Evolutionary conservation across 2,888 invertebrate genomes (phyloP), one percentile per base, ranked within the genome.

Genomic region (Eucriotettix oculatus): DNA sequence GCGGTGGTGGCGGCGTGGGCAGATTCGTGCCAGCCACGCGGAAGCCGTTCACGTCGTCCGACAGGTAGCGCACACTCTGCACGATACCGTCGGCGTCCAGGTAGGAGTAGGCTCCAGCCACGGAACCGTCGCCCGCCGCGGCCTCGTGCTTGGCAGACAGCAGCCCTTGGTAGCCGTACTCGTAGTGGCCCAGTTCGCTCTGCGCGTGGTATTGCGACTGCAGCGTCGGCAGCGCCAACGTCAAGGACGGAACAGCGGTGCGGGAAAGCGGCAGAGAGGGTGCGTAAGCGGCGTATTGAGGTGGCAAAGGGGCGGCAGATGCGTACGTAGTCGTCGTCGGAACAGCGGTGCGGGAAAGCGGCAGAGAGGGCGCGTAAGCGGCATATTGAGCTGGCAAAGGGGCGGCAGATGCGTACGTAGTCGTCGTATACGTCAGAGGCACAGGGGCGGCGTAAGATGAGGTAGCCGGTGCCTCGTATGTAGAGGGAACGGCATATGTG

Each of bases 1-100:
- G 29, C 29, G 29, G 29, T 29, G 29, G 29, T n/a, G 48, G 48
- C 9, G 48, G 14, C 58, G 76, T 75, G n/a, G 48, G 48, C 9
- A 48, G n/a, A n/a, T 48, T 48, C 12, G 48, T 48, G 14, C 14
- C 48, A 12, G 48, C 48, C 1, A 48, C 48, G 48, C 48, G 48
- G 48, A 48, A 48, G 14, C 48, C 48, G 48, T 48, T 48, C 14
- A 48, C 48, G 48, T 48, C 48, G n/a, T 48, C 48, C 14, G 48
- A 48, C 3, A 48, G 48, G 48, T 48, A 48, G 48, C 48, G 48
- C 14, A 48, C 48, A 9, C 48, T 48, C 48, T 48, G 48, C 48
- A 48, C 48, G 48, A 48, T n/a, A n/a, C 48, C 48, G 2, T 48
- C n/a, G 48, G 48, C 48, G 48, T 48, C 48, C 48, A 48, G 48